Conservation (phyloP, 2,113 vertebrate species). For the Mobula hypostoma region DNA sequence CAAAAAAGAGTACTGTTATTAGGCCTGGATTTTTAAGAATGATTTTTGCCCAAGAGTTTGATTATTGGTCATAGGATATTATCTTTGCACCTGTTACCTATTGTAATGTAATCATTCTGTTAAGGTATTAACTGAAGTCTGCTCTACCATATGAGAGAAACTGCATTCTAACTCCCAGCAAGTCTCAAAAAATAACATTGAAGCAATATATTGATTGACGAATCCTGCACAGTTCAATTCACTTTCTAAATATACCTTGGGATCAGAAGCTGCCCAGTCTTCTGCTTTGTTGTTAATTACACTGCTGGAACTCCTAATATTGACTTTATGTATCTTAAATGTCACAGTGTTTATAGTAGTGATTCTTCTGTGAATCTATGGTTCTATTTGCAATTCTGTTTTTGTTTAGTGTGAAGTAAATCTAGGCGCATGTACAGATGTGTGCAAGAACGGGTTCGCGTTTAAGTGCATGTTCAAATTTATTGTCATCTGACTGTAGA, state of each 20-base stretch:
- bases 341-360: constrained; percentile 1
- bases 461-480: no score
- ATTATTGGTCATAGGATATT: neutral
- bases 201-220: neutral
- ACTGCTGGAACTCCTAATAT: neutral
- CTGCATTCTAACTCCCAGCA: neutral
- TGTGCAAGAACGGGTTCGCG: no score
- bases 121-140: neutral
- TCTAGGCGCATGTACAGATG: no score
- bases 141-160: neutral
- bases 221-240: neutral
- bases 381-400: neutral
- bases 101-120: neutral
- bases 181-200: neutral
- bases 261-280: neutral
- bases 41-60: neutral
- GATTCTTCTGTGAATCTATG: neutral
- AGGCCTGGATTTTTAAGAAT: neutral
- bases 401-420: neutral
- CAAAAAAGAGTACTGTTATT: neutral
- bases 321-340: constrained; percentile 26
- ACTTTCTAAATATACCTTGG: constrained; percentile 3
- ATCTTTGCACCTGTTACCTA: neutral
- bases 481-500: no score
- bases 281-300: constrained; percentile 7